Percentiles rank a stretch among this genome's conserved stretches.
Evolutionary conservation across 2,888 invertebrate genomes (phyloP).

Genomic region (Noctuana brunneofusca): DNA sequence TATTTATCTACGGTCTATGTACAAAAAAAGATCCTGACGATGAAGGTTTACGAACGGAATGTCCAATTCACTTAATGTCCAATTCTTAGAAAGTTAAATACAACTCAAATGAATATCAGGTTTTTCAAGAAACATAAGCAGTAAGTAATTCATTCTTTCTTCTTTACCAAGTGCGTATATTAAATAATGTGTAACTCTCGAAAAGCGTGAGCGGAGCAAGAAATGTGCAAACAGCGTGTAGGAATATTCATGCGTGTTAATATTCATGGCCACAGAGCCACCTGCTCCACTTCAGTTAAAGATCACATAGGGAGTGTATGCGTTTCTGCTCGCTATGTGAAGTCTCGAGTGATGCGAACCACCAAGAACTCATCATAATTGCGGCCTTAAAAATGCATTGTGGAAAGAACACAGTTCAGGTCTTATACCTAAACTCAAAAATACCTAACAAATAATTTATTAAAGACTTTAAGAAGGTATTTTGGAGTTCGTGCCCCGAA

Average conservation of each 20-base stretch:
- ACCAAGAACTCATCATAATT: too few species aligned
- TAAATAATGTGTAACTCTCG: slow-evolving; percentile 36
- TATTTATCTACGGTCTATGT: too few species aligned
- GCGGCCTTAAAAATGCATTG: too few species aligned
- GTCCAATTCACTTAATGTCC: too few species aligned
- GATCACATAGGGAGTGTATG: slow-evolving; percentile 41
- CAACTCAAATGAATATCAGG: neutral
- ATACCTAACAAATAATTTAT: too few species aligned
- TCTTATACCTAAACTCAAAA: too few species aligned
- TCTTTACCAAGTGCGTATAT: slow-evolving; percentile 13
- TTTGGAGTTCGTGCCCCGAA: too few species aligned
- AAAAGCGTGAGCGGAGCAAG: slow-evolving; percentile 55
- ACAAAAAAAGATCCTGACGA: too few species aligned
- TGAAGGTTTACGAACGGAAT: too few species aligned
- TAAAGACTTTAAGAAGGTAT: too few species aligned
- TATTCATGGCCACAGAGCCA: slow-evolving; percentile 67
- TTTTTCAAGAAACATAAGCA: neutral
- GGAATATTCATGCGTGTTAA: slow-evolving; percentile 77
- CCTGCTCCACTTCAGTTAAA: slow-evolving; percentile 59
- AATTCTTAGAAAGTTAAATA: too few species aligned
- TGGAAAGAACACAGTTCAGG: too few species aligned
- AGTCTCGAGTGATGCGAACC: slow-evolving; percentile 14
- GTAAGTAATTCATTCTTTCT: slow-evolving; percentile 6
- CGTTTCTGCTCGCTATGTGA: slow-evolving; percentile 31
- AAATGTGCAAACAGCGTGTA: slow-evolving; percentile 72